Evolutionary conservation across 2,888 invertebrate species (phyloP).

Genomic region (Zhuqinia jingwanae): DNA sequence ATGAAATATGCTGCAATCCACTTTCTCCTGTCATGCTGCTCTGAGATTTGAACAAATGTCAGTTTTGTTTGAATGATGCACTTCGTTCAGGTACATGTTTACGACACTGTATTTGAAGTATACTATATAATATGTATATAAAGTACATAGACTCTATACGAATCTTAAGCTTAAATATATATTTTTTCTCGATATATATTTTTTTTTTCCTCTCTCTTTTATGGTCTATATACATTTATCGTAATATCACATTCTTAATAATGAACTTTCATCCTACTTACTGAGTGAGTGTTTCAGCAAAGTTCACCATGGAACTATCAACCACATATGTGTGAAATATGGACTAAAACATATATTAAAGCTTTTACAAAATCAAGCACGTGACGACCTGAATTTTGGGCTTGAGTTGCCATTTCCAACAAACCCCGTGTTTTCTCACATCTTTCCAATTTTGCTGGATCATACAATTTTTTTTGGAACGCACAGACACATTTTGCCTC

Average conservation of each 20-base stretch:
- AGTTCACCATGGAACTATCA: too few relatives aligned
- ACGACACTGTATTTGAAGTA: neutral
- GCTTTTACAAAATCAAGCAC: conserved; percentile 42
- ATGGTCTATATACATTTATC: conserved; percentile 13
- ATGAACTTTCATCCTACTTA: conserved; percentile 35
- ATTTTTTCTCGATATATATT: neutral
- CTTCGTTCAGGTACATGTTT: neutral
- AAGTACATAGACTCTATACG: too few relatives aligned
- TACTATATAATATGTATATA: too few relatives aligned
- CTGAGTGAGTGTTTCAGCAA: too few relatives aligned
- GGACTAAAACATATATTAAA: conserved; percentile 24
- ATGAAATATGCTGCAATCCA: conserved; percentile 55
- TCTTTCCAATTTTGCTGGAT: neutral
- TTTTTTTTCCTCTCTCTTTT: neutral
- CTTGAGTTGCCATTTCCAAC: conserved; percentile 3
- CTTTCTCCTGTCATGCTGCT: conserved; percentile 14
- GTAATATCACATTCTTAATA: conserved; percentile 5
- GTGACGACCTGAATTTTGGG: conserved; percentile 37
- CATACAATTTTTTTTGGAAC: conserved; percentile 1
- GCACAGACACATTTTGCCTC: neutral
- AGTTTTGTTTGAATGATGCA: conserved; percentile 37
- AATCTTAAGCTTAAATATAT: too few relatives aligned
- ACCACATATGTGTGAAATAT: too few relatives aligned
- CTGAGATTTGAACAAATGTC: conserved; percentile 35
- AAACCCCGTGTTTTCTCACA: neutral